phyloP scores from a whole-genome alignment of 2,888 invertebrate species.

The Helobdella robusta region DNA sequence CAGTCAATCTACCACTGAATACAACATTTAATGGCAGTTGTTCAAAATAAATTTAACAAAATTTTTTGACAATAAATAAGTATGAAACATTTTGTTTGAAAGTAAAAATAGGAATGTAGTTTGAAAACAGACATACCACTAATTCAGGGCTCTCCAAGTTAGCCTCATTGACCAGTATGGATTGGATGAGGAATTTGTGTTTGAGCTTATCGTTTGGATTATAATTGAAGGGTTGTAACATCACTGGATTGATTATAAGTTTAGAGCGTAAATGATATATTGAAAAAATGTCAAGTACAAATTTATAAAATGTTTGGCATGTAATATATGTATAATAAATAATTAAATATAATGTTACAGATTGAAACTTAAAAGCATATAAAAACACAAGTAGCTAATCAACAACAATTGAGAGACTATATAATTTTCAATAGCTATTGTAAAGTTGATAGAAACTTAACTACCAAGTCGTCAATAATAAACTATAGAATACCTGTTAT shows the following conservation, averaged over 20 bases:
- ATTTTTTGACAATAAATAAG: neutral
- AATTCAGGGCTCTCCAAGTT: slow-evolving; percentile 16
- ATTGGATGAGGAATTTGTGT: slow-evolving; percentile 27
- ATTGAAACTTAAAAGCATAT: too few species aligned
- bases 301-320: neutral
- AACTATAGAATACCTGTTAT: slow-evolving; percentile 16
- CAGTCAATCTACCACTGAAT: neutral
- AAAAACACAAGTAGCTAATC: too few species aligned
- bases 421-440: too few species aligned
- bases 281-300: neutral
- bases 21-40: neutral
- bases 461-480: neutral
- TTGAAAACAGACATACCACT: slow-evolving; percentile 10
- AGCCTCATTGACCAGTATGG: neutral
- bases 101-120: neutral
- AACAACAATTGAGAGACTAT: too few species aligned
- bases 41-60: neutral
- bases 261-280: neutral
- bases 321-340: neutral
- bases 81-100: neutral
- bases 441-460: neutral
- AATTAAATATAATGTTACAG: too few species aligned
- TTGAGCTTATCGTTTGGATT: slow-evolving; percentile 19
- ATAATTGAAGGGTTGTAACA: slow-evolving; percentile 23
- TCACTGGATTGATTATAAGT: slow-evolving; percentile 4